phyloP scores from a whole-genome alignment of 2,888 invertebrate species.

The Standfussiana lucernea region DNA sequence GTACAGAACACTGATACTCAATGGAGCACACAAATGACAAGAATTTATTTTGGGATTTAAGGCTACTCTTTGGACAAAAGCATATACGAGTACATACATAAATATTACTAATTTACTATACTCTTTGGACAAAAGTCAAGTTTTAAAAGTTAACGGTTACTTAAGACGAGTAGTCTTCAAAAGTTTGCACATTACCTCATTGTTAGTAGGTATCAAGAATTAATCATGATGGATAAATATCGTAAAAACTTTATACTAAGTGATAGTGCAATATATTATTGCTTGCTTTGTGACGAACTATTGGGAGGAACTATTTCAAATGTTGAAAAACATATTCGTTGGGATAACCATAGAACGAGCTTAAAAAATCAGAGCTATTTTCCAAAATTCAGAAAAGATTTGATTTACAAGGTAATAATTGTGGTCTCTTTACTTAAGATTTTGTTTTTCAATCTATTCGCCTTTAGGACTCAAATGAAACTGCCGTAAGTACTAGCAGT shows the following conservation, averaged over 20 bases:
- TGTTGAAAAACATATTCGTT: conserved; percentile 79
- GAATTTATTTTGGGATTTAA: too few relatives aligned
- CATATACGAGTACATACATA: too few relatives aligned
- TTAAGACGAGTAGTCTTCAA: not conserved
- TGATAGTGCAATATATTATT: conserved; percentile 77
- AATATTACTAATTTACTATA: too few relatives aligned
- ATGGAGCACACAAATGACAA: not conserved
- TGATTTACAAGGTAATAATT: conserved; percentile 80
- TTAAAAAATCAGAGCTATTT: conserved; percentile 70
- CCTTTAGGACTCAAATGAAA: not conserved
- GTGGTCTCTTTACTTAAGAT: not conserved
- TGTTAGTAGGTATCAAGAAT: not conserved
- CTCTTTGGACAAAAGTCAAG: too few relatives aligned
- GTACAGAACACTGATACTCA: too few relatives aligned
- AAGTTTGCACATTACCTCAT: not conserved
- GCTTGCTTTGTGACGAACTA: conserved; percentile 79
- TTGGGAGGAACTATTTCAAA: conserved; percentile 65
- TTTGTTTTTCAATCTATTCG: not conserved
- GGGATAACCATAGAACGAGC: conserved; percentile 77
- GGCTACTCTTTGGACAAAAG: too few relatives aligned
- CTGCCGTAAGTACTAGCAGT: not conserved
- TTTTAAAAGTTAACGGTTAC: conserved; percentile 6
- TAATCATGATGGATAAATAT: conserved; percentile 71
- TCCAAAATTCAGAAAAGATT: conserved; percentile 74
- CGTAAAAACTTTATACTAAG: conserved; percentile 80